Conservation (phyloP, 2,113 vertebrate genomes). For the Macquaria ambigua region DNA sequence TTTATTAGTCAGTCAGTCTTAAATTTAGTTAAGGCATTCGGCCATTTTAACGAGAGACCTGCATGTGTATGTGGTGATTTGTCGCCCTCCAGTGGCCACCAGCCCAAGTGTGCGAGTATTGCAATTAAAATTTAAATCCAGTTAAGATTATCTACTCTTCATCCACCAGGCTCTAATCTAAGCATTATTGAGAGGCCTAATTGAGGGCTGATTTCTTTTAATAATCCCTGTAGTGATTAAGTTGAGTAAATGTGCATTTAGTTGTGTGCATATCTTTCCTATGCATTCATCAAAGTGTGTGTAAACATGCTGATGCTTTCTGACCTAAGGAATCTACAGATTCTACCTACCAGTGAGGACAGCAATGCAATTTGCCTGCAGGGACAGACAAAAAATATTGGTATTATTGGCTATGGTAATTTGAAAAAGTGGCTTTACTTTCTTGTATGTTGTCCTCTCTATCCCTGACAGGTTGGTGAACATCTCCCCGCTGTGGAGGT, state of each 20-base stretch:
- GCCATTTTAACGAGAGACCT: slow-evolving; percentile 32
- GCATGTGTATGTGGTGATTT: not conserved
- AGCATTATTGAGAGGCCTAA: not conserved
- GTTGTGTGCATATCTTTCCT: not conserved
- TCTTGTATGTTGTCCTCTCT: not conserved
- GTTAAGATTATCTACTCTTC: not conserved
- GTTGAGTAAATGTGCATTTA: not conserved
- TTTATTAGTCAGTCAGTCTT: not conserved
- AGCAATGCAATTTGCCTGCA: not conserved
- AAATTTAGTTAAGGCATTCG: not conserved
- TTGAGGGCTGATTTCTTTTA: not conserved
- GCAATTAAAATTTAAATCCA: not conserved
- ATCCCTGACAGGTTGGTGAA: slow-evolving; percentile 84
- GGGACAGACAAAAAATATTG: not conserved
- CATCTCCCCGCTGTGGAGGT: slow-evolving; percentile 87
- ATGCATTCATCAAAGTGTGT: not conserved
- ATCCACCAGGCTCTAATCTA: not conserved
- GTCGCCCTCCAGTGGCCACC: slow-evolving; percentile 42
- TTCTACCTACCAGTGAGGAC: not conserved
- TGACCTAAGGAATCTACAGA: not conserved
- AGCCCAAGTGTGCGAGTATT: accelerated
- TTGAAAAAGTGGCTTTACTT: not conserved
- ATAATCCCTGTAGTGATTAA: not conserved
- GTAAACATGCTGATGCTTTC: not conserved
- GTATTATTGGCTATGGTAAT: not conserved